phyloP scores from a whole-genome alignment of 2,888 invertebrate genomes.

The Dione juno region DNA sequence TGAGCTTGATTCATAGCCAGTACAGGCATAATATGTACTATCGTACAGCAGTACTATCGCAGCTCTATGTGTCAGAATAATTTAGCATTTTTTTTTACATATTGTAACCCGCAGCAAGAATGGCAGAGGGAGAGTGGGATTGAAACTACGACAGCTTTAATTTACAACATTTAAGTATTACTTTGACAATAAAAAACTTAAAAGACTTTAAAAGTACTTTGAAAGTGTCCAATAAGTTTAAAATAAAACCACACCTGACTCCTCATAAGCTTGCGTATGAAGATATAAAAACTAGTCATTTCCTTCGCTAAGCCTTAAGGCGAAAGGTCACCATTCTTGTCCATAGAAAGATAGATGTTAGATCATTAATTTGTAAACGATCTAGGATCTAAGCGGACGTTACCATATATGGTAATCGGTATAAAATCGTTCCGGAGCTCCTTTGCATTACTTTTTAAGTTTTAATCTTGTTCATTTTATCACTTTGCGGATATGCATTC shows the following conservation, averaged over 20 bases:
- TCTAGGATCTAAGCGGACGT: conserved; percentile 22
- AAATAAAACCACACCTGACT: background rate
- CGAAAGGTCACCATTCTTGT: conserved; percentile 18
- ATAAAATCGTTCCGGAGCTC: conserved; percentile 18
- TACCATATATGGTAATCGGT: conserved; percentile 7
- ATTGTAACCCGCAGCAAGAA: too few relatives aligned
- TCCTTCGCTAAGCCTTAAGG: background rate
- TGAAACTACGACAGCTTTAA: too few relatives aligned
- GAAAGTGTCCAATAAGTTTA: too few relatives aligned
- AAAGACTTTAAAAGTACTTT: too few relatives aligned
- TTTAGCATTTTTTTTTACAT: too few relatives aligned
- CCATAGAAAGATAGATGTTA: background rate
- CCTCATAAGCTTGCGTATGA: background rate
- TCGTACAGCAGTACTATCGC: too few relatives aligned
- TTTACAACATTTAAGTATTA: too few relatives aligned
- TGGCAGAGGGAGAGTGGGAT: too few relatives aligned
- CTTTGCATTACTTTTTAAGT: conserved; percentile 3
- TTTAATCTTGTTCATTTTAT: conserved; percentile 2
- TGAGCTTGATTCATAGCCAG: too few relatives aligned
- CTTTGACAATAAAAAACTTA: too few relatives aligned
- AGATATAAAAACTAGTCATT: conserved; percentile 22
- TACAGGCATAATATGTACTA: too few relatives aligned
- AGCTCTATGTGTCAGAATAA: too few relatives aligned
- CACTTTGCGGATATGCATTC: conserved; percentile 2
- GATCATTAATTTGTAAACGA: conserved; percentile 19